phyloP scores from a whole-genome alignment of 2,888 invertebrate species.

The Pachydiplax longipennis region DNA sequence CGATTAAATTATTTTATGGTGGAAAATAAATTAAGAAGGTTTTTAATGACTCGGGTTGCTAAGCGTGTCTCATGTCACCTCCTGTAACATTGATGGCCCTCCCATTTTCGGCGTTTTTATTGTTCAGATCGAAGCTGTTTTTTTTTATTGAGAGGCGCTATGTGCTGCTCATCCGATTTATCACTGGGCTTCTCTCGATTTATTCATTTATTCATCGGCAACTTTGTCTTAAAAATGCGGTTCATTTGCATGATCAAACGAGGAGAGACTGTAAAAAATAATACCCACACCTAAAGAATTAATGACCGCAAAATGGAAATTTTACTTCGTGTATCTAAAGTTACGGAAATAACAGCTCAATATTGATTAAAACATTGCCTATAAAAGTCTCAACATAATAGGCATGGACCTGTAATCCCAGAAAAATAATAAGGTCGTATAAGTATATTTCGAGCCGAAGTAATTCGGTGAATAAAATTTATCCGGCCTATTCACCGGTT shows the following conservation, averaged over 20 bases:
- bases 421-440: no score
- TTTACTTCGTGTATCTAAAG: background rate
- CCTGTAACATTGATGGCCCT: background rate
- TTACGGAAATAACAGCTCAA: no score
- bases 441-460: no score
- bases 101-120: background rate
- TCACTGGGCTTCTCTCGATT: background rate
- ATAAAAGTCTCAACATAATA: no score
- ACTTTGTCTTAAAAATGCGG: background rate
- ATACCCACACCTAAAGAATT: background rate
- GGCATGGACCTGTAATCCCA: no score
- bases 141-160: background rate
- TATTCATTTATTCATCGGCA: background rate
- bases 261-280: background rate
- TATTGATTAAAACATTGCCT: no score
- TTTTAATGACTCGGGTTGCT: conserved; percentile 4
- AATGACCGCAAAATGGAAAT: background rate
- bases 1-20: conserved; percentile 27
- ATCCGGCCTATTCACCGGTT: no score
- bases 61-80: background rate
- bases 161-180: background rate
- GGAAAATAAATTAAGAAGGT: conserved; percentile 8
- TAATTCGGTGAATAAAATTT: no score
- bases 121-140: background rate
- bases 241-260: background rate